Percentiles rank a stretch among this genome's conserved stretches.
phyloP scores from a whole-genome alignment of 2,888 invertebrate genomes.

The Ormia ochracea region DNA sequence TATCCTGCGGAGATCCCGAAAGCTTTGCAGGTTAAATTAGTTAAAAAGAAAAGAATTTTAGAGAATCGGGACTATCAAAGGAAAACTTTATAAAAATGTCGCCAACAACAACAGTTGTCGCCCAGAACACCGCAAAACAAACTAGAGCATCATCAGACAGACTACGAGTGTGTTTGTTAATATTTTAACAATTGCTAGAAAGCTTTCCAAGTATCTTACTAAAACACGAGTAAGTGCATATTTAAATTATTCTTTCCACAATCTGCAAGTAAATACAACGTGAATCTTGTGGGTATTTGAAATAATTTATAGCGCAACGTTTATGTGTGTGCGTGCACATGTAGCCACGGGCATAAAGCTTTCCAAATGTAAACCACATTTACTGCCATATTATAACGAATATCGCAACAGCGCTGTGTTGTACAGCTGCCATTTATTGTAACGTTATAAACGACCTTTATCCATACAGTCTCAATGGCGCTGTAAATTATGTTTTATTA shows the following conservation, averaged over 20 bases:
- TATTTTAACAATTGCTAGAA: too few relatives aligned
- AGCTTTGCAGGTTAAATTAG: too few relatives aligned
- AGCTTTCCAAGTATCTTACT: too few relatives aligned
- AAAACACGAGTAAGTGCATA: not conserved
- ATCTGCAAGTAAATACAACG: slow-evolving; percentile 2
- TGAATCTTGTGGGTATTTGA: not conserved
- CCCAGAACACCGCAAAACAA: too few relatives aligned
- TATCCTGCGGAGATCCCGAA: too few relatives aligned
- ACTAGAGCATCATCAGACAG: too few relatives aligned
- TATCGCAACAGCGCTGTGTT: slow-evolving; percentile 2
- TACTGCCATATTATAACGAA: not conserved
- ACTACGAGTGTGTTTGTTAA: too few relatives aligned
- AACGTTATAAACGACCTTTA: slow-evolving; percentile 58
- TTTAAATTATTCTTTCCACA: slow-evolving; percentile 8
- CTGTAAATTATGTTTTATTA: slow-evolving; percentile 78
- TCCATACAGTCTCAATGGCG: slow-evolving; percentile 72
- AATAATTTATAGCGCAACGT: slow-evolving; percentile 27
- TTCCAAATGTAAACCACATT: slow-evolving; percentile 18
- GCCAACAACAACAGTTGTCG: too few relatives aligned
- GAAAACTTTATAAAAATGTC: too few relatives aligned
- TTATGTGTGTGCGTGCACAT: not conserved
- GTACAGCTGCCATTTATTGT: slow-evolving; percentile 60
- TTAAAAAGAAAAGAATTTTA: too few relatives aligned
- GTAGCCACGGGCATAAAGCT: not conserved
- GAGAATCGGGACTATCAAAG: too few relatives aligned